Evolutionary conservation across 2,888 invertebrate genomes (phyloP).

Genomic region (Chamaedrilus cognettii): DNA sequence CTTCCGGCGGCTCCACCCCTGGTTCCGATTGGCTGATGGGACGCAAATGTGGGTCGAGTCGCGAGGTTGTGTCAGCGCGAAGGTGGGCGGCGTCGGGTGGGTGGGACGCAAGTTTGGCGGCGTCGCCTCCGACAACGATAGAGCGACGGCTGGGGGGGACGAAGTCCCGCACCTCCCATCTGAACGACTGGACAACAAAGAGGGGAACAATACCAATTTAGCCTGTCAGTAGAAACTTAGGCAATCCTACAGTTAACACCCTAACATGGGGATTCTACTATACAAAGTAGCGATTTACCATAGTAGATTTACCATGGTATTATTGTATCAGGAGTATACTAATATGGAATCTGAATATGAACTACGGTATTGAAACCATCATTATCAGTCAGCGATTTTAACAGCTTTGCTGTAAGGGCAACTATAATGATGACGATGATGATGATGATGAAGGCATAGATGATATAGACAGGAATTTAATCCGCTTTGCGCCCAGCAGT

Average conservation of each 20-base stretch:
- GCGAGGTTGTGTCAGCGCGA: neutral
- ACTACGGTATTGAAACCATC: too few species aligned
- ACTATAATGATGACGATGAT: neutral
- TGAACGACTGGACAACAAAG: slow-evolving; percentile 30
- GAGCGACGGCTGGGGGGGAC: slow-evolving; percentile 22
- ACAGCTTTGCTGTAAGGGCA: neutral
- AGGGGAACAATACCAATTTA: neutral
- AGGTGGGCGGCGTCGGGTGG: neutral
- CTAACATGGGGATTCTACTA: neutral
- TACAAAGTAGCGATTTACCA: too few species aligned
- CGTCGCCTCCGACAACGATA: slow-evolving; percentile 25
- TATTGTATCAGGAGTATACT: too few species aligned
- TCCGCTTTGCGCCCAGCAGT: neutral
- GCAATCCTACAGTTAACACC: neutral
- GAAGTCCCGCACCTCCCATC: slow-evolving; percentile 36
- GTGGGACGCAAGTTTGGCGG: neutral
- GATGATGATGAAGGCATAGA: neutral
- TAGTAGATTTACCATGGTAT: too few species aligned
- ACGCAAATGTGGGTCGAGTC: too few species aligned
- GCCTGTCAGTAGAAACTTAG: neutral
- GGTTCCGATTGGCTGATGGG: too few species aligned
- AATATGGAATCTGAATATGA: too few species aligned
- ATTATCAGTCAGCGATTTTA: too few species aligned
- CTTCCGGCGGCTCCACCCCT: slow-evolving; percentile 2
- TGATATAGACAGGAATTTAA: neutral